These are phyloP conservation scores for Thalassaphorura encarpata DNA, from an alignment of 1,140 invertebrate genomes.

Conservation along the genomic window DNA sequence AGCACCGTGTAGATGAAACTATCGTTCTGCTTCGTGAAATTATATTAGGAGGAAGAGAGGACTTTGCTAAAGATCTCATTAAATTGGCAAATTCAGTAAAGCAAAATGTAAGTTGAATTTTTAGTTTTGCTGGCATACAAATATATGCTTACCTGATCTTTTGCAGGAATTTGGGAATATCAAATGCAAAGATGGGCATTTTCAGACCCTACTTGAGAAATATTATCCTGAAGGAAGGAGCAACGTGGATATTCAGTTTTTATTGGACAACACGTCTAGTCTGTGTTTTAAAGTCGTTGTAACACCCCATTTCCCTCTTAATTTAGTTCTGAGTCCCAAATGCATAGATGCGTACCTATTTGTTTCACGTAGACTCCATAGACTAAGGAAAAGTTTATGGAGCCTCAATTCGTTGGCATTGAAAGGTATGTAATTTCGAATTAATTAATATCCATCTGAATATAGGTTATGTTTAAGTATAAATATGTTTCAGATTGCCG, in stretches of 20 bases:
- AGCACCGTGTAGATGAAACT: constrained; percentile 12
- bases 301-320: constrained; percentile 13
- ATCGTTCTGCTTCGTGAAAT: constrained; percentile 20
- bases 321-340: constrained; percentile 19
- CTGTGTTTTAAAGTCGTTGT: constrained; percentile 14
- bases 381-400: constrained; percentile 25
- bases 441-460: too few species aligned
- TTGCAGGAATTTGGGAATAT: constrained; percentile 16
- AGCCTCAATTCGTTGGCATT: constrained; percentile 5
- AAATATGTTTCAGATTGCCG: too few species aligned
- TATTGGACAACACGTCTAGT: constrained; percentile 2
- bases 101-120: too few species aligned
- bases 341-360: constrained; percentile 11
- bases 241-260: constrained; percentile 16
- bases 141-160: too few species aligned
- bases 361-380: constrained; percentile 12
- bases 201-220: constrained; percentile 17
- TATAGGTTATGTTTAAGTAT: too few species aligned
- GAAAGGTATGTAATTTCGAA: too few species aligned
- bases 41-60: constrained; percentile 22
- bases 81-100: background rate
- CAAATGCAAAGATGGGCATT: constrained; percentile 3
- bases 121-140: too few species aligned
- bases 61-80: constrained; percentile 16
- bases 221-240: constrained; percentile 25